Evolutionary conservation across 1,140 invertebrate genomes (phyloP).

Genomic region (Elysia chlorotica): DNA sequence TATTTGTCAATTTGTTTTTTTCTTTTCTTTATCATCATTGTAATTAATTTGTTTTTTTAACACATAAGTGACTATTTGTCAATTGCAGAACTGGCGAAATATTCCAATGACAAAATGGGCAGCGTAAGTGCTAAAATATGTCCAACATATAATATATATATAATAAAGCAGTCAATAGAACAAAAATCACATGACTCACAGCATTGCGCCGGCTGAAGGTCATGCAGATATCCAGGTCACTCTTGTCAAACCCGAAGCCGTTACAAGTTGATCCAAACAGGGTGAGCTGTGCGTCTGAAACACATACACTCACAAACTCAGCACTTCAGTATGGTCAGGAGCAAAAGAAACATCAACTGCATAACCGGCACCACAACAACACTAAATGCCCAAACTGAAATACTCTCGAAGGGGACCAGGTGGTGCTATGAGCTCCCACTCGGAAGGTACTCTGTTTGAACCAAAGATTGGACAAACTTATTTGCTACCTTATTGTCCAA

Average conservation of each 20-base stretch:
- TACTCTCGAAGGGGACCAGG: too few relatives aligned
- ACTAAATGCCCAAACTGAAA: too few relatives aligned
- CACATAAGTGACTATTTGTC: background rate
- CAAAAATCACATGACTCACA: background rate
- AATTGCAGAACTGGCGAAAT: background rate
- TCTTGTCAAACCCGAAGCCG: conserved; percentile 69
- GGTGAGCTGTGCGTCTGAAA: conserved; percentile 59
- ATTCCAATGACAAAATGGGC: background rate
- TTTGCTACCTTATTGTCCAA: too few relatives aligned
- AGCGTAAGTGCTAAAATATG: background rate
- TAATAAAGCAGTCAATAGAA: background rate
- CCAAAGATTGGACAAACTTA: too few relatives aligned
- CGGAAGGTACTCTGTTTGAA: too few relatives aligned
- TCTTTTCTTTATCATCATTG: background rate
- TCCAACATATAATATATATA: too few relatives aligned
- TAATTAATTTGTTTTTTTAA: background rate
- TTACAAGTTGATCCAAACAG: conserved; percentile 72
- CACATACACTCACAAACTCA: background rate
- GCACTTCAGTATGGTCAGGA: too few relatives aligned
- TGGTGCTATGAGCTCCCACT: too few relatives aligned
- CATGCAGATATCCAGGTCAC: conserved; percentile 71
- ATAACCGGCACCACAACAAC: too few relatives aligned
- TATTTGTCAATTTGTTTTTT: too few relatives aligned
- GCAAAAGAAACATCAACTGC: too few relatives aligned
- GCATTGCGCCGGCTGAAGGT: conserved; percentile 59